A percentile compares a stretch with the other conserved stretches of the same genome.
Evolutionary conservation across 1,140 invertebrate species (phyloP).

Genomic region (Argopecten irradians): DNA sequence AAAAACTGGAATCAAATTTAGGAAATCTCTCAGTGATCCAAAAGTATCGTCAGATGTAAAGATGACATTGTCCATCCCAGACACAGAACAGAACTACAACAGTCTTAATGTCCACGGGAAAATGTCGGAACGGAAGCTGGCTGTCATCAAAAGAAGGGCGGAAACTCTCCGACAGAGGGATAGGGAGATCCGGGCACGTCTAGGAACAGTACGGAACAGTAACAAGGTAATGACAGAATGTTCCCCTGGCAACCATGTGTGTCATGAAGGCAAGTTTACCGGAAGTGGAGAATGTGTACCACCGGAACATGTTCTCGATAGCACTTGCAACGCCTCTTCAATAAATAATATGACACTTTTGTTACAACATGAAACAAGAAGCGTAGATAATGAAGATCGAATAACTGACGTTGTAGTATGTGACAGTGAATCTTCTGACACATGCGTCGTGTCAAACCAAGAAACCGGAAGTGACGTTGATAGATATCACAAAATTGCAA

Average conservation of each 20-base stretch:
- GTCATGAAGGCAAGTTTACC: background rate
- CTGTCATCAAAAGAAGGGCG: background rate
- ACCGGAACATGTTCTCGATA: background rate
- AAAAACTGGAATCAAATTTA: background rate
- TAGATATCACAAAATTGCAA: background rate
- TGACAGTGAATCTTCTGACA: background rate
- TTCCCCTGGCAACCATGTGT: background rate
- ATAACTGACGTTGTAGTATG: background rate
- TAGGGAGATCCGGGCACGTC: background rate
- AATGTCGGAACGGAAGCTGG: background rate
- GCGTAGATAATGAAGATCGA: background rate
- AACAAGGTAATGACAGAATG: background rate
- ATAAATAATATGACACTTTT: background rate
- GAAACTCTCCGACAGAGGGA: background rate
- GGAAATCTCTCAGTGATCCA: background rate
- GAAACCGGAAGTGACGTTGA: background rate
- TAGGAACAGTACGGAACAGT: background rate
- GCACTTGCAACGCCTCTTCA: background rate
- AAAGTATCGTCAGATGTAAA: background rate
- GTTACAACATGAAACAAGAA: background rate
- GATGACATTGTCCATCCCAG: background rate
- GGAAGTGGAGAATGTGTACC: too few relatives aligned
- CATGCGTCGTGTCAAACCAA: background rate
- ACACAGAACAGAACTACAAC: background rate
- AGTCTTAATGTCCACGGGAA: background rate